A percentile compares a stretch with the other conserved stretches of the same genome.
Evolutionary conservation across 23 tunicate genomes (phyloP).

Genomic region (Halocynthia aurantium): DNA sequence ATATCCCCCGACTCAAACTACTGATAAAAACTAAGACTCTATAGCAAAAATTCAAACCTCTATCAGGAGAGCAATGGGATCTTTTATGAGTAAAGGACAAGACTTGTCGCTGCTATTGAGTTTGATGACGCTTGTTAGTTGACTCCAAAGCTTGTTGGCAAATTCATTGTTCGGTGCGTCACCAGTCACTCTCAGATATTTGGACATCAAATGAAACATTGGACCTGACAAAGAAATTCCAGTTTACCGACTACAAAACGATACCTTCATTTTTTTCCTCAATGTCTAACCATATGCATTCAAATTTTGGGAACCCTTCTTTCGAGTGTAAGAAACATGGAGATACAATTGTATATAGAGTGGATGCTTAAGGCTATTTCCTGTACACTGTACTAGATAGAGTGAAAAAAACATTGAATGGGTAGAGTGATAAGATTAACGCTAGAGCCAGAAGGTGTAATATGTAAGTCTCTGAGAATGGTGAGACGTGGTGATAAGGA

Average conservation of each 20-base stretch:
- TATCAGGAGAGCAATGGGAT: constrained; percentile 39
- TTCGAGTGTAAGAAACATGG: too few relatives aligned
- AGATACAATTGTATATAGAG: too few relatives aligned
- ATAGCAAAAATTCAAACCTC: constrained; percentile 25
- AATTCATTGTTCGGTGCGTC: constrained; percentile 4
- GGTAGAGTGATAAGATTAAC: too few relatives aligned
- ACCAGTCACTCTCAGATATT: background rate
- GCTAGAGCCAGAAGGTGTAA: too few relatives aligned
- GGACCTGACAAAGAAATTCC: constrained; percentile 7
- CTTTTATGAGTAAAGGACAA: constrained; percentile 37
- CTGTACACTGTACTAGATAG: too few relatives aligned
- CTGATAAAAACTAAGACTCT: background rate
- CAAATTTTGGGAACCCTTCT: too few relatives aligned
- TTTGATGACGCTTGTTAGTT: background rate
- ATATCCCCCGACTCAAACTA: too few relatives aligned
- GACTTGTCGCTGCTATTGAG: background rate
- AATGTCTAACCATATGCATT: background rate
- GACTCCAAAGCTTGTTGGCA: background rate
- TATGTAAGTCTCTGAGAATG: too few relatives aligned
- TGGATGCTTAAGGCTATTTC: too few relatives aligned
- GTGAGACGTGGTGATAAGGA: too few relatives aligned
- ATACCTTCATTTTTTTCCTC: too few relatives aligned
- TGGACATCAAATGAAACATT: constrained; percentile 7
- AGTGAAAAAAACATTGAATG: too few relatives aligned
- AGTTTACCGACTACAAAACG: background rate